phyloP scores from a whole-genome alignment of 2,797 vertebrate species.

The Tympanoctomys barrerae region DNA sequence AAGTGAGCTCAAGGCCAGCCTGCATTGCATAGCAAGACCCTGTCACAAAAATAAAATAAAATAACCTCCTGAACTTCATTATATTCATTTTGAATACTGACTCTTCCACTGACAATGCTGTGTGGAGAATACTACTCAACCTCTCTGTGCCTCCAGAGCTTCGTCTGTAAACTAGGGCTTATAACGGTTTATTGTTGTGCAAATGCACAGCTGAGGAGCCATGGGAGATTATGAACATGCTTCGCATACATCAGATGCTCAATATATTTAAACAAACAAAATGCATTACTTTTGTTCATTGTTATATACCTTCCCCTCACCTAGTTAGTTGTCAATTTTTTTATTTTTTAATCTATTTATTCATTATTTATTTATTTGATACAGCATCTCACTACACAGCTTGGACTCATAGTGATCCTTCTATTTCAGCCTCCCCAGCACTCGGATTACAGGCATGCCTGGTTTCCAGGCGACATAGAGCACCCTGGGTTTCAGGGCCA shows the following conservation, averaged over 20 bases:
- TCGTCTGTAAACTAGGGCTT: conserved; percentile 19
- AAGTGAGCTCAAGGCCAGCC: no score
- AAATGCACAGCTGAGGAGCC: background rate
- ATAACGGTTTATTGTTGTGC: background rate
- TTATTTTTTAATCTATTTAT: no score
- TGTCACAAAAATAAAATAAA: no score
- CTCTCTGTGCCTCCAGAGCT: background rate
- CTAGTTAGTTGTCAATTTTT: background rate
- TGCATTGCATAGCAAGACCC: no score
- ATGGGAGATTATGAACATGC: background rate
- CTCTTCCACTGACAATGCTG: background rate
- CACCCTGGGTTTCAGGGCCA: no score
- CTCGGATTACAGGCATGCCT: no score
- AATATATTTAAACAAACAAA: conserved; percentile 16
- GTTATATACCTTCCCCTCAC: background rate
- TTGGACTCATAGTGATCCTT: no score
- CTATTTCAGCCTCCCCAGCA: no score
- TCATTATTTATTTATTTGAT: no score
- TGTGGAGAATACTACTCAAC: background rate
- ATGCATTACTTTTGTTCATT: background rate
- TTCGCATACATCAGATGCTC: background rate
- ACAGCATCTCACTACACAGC: no score
- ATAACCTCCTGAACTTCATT: background rate
- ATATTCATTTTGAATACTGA: background rate
- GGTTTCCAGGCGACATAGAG: no score